Evolutionary conservation across 2,888 invertebrate genomes (phyloP), one percentile per base, ranked within the genome.

Genomic region (Dicranocentrus wangi): DNA sequence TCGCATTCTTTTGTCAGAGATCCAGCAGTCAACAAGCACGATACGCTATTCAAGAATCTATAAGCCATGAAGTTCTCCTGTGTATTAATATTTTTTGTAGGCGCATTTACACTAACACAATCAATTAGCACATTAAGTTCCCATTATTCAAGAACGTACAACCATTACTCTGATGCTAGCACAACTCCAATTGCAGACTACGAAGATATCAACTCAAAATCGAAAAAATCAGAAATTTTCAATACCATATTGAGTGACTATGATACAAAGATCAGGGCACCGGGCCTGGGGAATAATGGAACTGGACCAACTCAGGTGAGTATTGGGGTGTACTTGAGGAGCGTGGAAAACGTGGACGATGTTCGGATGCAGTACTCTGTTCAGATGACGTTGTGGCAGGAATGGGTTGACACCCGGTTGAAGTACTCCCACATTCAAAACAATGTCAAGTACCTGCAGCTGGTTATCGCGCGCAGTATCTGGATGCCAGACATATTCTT

Each of bases 151-250:
- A 47, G n/a, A 15, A 28, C 7, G 1, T 23, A 27, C 8, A 1
- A 23, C 8, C 23, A 10, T 17, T 8, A 17, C 3, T 23, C n/a
- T 7, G 65, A 71, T 47, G 17, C 19, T 19, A 17, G 28, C 15
- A 72, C 73, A 0, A 76, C 79, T 10, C 60, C 79, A 15, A 25
- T 80, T 1, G 58, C 71, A 0, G 80, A 82, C 25, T 76, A 81
- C 90, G 92, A 91, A 88, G 94, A 93, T 91, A 93, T 94, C 89
- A 96, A 96, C 92, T 96, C 94, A 91, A 92, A 96, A 87, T 95
- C 95, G 91, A 95, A 94, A 90, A 96, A 96, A 91, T 96, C 96
- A 89, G 94, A 95, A 90, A 95, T 97, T 87, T 91, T 97, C 89
- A 96, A 96, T 90, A 93, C 94, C 7, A 90, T n/a, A n/a, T n/a